phyloP scores from a whole-genome alignment of 2,797 vertebrate species.

The Xenops minutus region DNA sequence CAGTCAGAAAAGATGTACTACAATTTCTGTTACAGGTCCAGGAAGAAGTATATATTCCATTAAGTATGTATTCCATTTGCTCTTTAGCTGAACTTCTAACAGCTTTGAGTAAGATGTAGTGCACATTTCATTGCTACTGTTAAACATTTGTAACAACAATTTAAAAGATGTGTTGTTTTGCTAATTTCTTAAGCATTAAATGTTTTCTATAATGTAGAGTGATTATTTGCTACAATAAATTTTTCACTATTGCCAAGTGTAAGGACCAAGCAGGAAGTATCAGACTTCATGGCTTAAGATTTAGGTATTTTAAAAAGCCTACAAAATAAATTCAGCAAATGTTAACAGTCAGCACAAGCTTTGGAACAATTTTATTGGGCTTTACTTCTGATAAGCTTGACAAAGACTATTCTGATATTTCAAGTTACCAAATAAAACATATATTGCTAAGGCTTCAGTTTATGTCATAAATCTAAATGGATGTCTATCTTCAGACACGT shows the following conservation, averaged over 20 bases:
- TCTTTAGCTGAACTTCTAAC: neutral
- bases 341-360: neutral
- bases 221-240: neutral
- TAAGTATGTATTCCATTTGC: neutral
- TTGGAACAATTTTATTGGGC: neutral
- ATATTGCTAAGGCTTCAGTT: neutral
- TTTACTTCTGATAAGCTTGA: neutral
- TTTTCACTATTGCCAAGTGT: neutral
- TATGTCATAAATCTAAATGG: neutral
- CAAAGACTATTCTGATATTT: neutral
- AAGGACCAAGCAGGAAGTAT: neutral
- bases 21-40: neutral
- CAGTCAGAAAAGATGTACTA: neutral
- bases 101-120: neutral
- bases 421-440: neutral
- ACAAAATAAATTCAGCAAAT: neutral
- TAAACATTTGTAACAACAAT: neutral
- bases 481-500: neutral
- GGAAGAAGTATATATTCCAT: neutral
- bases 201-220: neutral
- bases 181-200: neutral
- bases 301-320: neutral
- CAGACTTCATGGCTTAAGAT: neutral
- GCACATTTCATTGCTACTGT: neutral
- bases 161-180: neutral